Evolutionary conservation across 2,113 vertebrate genomes (phyloP).

Genomic region (Speoplatyrhinus poulsoni): DNA sequence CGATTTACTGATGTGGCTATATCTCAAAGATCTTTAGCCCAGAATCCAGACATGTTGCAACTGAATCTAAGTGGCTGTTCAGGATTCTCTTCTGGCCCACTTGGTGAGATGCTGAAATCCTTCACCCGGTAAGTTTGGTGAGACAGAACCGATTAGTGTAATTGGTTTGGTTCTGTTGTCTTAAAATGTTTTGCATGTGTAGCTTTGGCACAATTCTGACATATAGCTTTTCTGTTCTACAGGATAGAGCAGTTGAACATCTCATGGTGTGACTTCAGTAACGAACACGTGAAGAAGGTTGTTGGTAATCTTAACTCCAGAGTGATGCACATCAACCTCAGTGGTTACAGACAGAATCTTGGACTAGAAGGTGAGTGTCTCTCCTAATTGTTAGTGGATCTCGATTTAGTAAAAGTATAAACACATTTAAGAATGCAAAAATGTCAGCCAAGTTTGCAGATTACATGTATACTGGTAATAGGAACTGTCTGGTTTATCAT

Average conservation of each 20-base stretch:
- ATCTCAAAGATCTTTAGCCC: conserved; percentile 77
- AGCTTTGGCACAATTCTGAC: neutral
- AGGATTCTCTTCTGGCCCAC: conserved; percentile 78
- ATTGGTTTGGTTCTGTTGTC: neutral
- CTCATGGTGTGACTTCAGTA: conserved; percentile 89
- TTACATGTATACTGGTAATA: too few species aligned
- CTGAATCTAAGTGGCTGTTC: conserved; percentile 89
- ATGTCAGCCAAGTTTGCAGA: too few species aligned
- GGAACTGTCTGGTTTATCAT: neutral
- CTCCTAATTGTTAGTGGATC: too few species aligned
- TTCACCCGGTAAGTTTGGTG: conserved; percentile 76
- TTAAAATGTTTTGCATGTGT: neutral
- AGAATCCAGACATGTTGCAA: conserved; percentile 79
- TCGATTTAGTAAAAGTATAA: too few species aligned
- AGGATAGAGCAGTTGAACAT: conserved; percentile 87
- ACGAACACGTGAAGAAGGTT: conserved; percentile 78
- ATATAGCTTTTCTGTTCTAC: neutral
- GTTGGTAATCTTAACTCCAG: conserved; percentile 71
- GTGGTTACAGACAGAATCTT: conserved; percentile 91
- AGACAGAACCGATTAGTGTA: neutral
- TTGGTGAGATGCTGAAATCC: conserved; percentile 77
- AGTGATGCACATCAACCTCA: conserved; percentile 87
- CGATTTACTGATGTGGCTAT: neutral
- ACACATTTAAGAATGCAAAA: too few species aligned
- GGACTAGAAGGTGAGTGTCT: conserved; percentile 77